Conservation (phyloP, 2,888 invertebrate genomes). For the Ennomos quercinarius region DNA sequence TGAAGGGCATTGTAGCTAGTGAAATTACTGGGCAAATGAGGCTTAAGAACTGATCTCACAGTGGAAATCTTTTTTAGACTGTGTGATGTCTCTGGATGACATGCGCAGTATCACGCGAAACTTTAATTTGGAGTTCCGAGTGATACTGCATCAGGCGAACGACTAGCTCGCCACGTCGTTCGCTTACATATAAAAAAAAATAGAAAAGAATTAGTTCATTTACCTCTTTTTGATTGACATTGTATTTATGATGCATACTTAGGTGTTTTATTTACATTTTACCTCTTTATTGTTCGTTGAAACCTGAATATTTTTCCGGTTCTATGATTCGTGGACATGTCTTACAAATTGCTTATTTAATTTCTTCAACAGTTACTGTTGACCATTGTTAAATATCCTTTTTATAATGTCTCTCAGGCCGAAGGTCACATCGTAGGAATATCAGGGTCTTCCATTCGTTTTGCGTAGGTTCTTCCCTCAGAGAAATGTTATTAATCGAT, state of each 20-base stretch:
- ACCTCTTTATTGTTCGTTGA: conserved; percentile 13
- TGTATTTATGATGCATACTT: not conserved
- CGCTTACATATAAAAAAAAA: too few species aligned
- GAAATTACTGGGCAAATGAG: too few species aligned
- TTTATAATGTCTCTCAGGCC: conserved; percentile 16
- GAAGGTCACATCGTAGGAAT: conserved; percentile 12
- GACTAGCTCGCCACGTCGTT: too few species aligned
- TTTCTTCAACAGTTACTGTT: conserved; percentile 5
- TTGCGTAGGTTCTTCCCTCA: conserved; percentile 22
- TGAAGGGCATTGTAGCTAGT: too few species aligned
- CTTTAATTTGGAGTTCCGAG: too few species aligned
- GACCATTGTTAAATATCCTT: conserved; percentile 15
- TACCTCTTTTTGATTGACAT: not conserved
- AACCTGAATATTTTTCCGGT: conserved; percentile 3
- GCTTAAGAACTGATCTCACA: too few species aligned
- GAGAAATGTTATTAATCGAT: conserved; percentile 32
- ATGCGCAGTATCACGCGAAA: too few species aligned
- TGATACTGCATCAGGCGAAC: too few species aligned
- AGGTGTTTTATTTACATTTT: conserved; percentile 10
- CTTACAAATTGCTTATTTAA: conserved; percentile 18
- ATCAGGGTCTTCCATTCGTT: conserved; percentile 15
- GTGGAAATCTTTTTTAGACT: too few species aligned
- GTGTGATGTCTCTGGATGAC: too few species aligned
- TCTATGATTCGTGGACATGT: not conserved
- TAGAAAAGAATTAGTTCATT: not conserved